phyloP scores from a whole-genome alignment of 2,113 vertebrate species.

The Neogale vison region DNA sequence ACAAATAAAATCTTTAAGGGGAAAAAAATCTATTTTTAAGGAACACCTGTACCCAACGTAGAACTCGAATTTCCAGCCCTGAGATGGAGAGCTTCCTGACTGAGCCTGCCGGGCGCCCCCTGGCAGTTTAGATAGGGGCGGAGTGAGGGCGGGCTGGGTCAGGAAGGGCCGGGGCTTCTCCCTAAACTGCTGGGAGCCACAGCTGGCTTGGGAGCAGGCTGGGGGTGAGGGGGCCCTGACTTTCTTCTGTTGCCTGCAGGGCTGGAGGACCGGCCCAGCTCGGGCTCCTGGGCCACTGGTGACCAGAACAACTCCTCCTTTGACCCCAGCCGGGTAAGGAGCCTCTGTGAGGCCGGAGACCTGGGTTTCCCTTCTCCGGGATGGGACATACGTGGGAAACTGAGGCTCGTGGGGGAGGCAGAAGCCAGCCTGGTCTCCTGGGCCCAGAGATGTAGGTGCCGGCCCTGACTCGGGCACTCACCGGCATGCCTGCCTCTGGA shows the following conservation, averaged over 20 bases:
- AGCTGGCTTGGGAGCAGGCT: not conserved
- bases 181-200: fast-evolving
- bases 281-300: conserved; percentile 93
- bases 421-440: not conserved
- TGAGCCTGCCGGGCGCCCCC: not conserved
- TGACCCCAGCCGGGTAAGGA: conserved; percentile 94
- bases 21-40: not conserved
- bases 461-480: fast-evolving
- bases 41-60: fast-evolving
- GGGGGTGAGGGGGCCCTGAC: too few species aligned
- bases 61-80: not conserved
- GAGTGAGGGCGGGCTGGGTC: not conserved
- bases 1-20: not conserved
- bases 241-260: conserved; percentile 77
- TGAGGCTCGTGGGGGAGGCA: fast-evolving
- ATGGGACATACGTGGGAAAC: not conserved
- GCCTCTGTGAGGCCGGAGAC: fast-evolving
- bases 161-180: conserved; percentile 61
- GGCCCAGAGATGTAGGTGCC: fast-evolving
- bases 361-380: too few species aligned
- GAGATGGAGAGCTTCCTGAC: not conserved
- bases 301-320: conserved; percentile 97
- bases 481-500: not conserved
- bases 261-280: conserved; percentile 92
- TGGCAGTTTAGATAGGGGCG: not conserved